Evolutionary conservation across 2,797 vertebrate species (phyloP).

Genomic region (Schizopygopsis pylzovi): DNA sequence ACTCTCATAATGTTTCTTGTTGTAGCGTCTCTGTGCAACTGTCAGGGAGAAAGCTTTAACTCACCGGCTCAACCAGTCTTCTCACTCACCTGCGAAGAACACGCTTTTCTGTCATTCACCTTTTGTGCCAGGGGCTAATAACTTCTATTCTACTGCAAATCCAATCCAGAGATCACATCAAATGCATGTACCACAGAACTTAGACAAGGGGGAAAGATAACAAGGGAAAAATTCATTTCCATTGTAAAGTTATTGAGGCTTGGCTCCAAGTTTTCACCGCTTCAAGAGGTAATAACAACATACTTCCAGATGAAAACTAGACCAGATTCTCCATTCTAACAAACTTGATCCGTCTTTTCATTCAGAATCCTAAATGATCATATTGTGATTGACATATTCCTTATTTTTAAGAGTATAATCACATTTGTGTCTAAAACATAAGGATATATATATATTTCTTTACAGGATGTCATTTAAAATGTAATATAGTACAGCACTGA

Average conservation of each 20-base stretch:
- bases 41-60: slow-evolving; percentile 4
- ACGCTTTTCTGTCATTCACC: slow-evolving; percentile 2
- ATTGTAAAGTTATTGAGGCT: not conserved
- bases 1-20: not conserved
- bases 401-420: too few relatives aligned
- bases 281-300: not conserved
- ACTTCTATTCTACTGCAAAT: not conserved
- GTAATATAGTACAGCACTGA: not conserved
- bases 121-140: not conserved
- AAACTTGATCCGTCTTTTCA: not conserved
- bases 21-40: slow-evolving; percentile 11
- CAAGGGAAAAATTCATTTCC: not conserved
- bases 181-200: not conserved
- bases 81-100: not conserved
- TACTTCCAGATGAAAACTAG: not conserved
- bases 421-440: not conserved
- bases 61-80: slow-evolving; percentile 40
- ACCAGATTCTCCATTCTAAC: not conserved
- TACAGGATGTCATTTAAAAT: not conserved
- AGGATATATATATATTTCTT: not conserved
- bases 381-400: not conserved
- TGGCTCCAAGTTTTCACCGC: not conserved
- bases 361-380: too few relatives aligned
- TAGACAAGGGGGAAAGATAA: not conserved
- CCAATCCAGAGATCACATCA: not conserved